phyloP scores from a whole-genome alignment of 2,797 vertebrate species.

The Chanos chanos region DNA sequence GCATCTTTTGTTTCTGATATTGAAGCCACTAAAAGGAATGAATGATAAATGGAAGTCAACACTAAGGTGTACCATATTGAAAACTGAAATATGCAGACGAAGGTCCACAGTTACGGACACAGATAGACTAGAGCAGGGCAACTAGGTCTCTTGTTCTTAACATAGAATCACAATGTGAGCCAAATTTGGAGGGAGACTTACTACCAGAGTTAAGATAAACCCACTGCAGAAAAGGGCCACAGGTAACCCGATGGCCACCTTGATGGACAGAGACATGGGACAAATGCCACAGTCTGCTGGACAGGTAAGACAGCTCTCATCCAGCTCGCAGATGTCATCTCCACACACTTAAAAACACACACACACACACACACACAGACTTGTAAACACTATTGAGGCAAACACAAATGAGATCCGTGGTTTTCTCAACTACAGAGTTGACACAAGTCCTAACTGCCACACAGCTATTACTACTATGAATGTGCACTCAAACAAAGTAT shows the following conservation, averaged over 20 bases:
- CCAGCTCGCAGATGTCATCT: conserved; percentile 65
- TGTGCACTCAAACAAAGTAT: too few relatives aligned
- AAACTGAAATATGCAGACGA: too few relatives aligned
- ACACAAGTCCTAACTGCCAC: neutral
- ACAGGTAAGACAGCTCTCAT: conserved; percentile 74
- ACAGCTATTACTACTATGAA: too few relatives aligned
- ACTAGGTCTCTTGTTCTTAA: too few relatives aligned
- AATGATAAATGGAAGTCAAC: neutral
- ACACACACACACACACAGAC: conserved; percentile 4
- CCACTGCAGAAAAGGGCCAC: conserved; percentile 69
- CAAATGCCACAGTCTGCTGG: conserved; percentile 76
- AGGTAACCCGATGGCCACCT: conserved; percentile 71
- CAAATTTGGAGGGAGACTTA: conserved; percentile 43
- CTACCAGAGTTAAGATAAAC: conserved; percentile 75
- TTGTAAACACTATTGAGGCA: neutral
- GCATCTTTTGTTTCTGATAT: conserved; percentile 80
- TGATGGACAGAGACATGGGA: conserved; percentile 70
- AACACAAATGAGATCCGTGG: too few relatives aligned
- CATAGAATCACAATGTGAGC: neutral
- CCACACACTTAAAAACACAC: conserved; percentile 64
- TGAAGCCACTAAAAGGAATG: conserved; percentile 67
- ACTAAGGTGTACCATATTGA: too few relatives aligned
- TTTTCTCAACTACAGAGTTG: neutral
- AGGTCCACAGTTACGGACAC: too few relatives aligned
- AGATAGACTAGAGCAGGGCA: too few relatives aligned